Evolutionary conservation across 2,888 invertebrate species (phyloP), one percentile per base, ranked within the genome.

Genomic region (Drosophila hawaiiensis): DNA sequence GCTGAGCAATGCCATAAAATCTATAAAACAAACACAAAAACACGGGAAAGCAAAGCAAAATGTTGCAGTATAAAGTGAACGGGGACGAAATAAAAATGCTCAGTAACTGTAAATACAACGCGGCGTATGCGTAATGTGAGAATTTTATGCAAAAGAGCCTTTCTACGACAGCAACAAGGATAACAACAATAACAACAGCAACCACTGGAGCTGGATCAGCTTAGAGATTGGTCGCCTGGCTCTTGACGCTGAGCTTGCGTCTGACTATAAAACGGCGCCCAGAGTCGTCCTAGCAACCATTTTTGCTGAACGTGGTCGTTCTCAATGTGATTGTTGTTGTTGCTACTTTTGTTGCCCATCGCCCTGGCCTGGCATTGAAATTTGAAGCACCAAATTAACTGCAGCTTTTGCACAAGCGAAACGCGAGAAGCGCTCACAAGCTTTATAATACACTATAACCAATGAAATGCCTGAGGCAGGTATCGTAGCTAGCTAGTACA

Each of bases 351-450:
- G 72, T 68, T 78, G 80, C 74, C 79, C 71, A 71, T 68, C 68
- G 76, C 68, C 73, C 66, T 75, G 68, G 73, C 72, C 68, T 66
- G 76, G 81, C 82, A 81, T 90, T 86, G 86, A 89, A 91, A 87
- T 91, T 84, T 86, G 84, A 81, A 84, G 91, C 83, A 87, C 88
- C 85, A 91, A 91, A 91, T 91, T 91, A 91, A 89, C 91, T 91
- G 90, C 80, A 91, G 89, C 86, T 90, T 84, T 79, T 73, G 74
- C 82, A 81, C 69, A 88, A 85, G 73, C 76, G 83, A 76, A 80
- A 79, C 84, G 75, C 87, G 86, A 79, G 86, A 75, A 77, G 75
- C 68, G 84, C 81, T 77, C 74, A 68, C 81, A 79, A 80, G 79
- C 81, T 74, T 74, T 77, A 65, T 59, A 77, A 79, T 81, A 79